Percentiles rank a stretch among this genome's conserved stretches.
Evolutionary conservation across 2,113 vertebrate genomes (phyloP).

Genomic region (Campylomormyrus tamandua): DNA sequence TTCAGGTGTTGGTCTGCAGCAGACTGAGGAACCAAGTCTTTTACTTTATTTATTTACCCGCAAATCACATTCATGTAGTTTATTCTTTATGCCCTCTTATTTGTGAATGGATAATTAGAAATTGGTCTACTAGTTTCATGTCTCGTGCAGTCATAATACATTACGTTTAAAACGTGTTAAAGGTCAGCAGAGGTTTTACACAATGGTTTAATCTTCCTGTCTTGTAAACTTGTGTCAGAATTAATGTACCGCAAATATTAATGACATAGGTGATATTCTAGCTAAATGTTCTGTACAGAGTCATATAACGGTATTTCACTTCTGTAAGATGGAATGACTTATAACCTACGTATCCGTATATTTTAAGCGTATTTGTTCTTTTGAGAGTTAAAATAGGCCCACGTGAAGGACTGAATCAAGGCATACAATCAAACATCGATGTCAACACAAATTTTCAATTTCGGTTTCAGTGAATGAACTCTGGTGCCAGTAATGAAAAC

Average conservation of each 20-base stretch:
- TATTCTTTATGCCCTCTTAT: constrained; percentile 10
- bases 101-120: neutral
- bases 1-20: constrained; percentile 57
- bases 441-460: neutral
- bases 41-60: constrained; percentile 58
- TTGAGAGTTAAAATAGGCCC: neutral
- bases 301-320: neutral
- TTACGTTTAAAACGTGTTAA: neutral
- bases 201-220: constrained; percentile 11
- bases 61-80: constrained; percentile 52
- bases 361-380: neutral
- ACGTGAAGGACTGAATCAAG: neutral
- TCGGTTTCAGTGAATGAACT: neutral
- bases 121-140: neutral
- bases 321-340: neutral
- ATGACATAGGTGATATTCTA: neutral
- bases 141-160: neutral
- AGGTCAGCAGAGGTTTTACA: neutral
- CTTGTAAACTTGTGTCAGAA: constrained; percentile 8
- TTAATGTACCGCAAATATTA: constrained; percentile 5
- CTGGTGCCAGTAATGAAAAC: neutral
- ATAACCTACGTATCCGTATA: neutral
- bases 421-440: neutral
- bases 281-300: neutral
- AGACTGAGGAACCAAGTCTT: constrained; percentile 61